Base-by-base conservation (phyloP, 2,113 vertebrate species). In the Stegostoma tigrinum region DNA sequence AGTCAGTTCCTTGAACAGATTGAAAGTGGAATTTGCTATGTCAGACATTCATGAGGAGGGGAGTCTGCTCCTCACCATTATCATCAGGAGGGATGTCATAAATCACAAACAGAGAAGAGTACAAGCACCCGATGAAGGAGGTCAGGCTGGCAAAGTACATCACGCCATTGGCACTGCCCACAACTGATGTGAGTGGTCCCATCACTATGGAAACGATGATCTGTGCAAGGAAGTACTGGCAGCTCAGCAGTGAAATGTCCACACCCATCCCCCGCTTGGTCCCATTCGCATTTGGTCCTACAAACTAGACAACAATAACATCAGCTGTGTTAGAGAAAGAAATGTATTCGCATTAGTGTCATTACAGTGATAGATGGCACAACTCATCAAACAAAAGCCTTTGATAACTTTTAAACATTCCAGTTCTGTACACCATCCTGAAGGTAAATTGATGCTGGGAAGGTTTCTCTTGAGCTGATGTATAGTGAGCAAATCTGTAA, bases 171-270 rank as follows among this genome's bases (percentile, higher is more conserved):
- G 99, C 98, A 10, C 98, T 99, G 96, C 99, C 99, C 96, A 99
- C 99, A 12, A 98, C 98, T 0, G 99, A 98, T 0, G 99, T 99
- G 97, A 99, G 97, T 0, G 99, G 99, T 96, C 99, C 99, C 98
- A 99, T 98, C 96, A 98, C 98, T 97, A 99, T 96, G 5, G 99
- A 98, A 96, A 99, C 98, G 17, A 99, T 97, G 96, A 99, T 99
- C 98, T 99, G 99, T 0, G 99, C 99, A 97, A 99, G 97, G 97
- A 99, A 99, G 96, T 99, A 99, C 98, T 99, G 99, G 97, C 99
- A 99, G 97, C 99, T 99, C 96, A 99, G 98, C 96, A 99, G 97
- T 61, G 99, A 99, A 97, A 99, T 99, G 98, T 99, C 99, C 96
- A 99, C 97, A 1, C 99, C 99, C 99, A 99, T 99, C 67, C 99